phyloP scores from a whole-genome alignment of 30 jellyfish, hydroid and myxozoan genomes.

The Pelagia noctiluca region DNA sequence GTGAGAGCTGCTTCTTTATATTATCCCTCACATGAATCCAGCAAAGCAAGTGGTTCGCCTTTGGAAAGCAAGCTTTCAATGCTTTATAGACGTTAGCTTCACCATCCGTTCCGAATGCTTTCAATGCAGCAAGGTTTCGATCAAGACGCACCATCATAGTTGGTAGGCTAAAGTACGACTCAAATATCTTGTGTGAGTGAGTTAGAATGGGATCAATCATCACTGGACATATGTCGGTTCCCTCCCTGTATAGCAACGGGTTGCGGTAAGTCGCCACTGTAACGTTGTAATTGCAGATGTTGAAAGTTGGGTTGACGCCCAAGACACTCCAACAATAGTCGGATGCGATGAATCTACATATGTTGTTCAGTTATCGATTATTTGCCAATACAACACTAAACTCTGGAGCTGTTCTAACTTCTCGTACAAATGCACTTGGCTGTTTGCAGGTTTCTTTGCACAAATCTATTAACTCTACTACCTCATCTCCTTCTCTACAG shows the following conservation, averaged over 20 bases:
- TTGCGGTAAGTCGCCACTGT: conserved; percentile 62
- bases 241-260: conserved; percentile 19
- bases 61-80: conserved; percentile 11
- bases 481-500: conserved; percentile 25
- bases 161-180: conserved; percentile 59
- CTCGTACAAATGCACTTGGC: conserved; percentile 51
- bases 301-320: conserved; percentile 60
- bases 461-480: conserved; percentile 24
- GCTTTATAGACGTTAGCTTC: conserved; percentile 20
- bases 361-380: conserved; percentile 44
- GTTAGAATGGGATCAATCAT: conserved; percentile 58
- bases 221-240: conserved; percentile 27
- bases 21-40: conserved; percentile 62
- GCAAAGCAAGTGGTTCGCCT: conserved; percentile 45
- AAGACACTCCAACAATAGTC: conserved; percentile 3
- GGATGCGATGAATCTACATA: conserved; percentile 19
- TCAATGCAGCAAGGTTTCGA: conserved; percentile 23
- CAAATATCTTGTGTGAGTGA: conserved; percentile 55
- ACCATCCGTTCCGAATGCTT: conserved; percentile 61
- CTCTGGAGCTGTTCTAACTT: conserved; percentile 70
- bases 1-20: conserved; percentile 18
- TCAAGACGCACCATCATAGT: conserved; percentile 30
- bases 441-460: conserved; percentile 7
- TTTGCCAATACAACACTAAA: conserved; percentile 24
- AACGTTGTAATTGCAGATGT: conserved; percentile 50